Evolutionary conservation across 2,113 vertebrate genomes (phyloP).

Genomic region (Damaliscus lunatus): DNA sequence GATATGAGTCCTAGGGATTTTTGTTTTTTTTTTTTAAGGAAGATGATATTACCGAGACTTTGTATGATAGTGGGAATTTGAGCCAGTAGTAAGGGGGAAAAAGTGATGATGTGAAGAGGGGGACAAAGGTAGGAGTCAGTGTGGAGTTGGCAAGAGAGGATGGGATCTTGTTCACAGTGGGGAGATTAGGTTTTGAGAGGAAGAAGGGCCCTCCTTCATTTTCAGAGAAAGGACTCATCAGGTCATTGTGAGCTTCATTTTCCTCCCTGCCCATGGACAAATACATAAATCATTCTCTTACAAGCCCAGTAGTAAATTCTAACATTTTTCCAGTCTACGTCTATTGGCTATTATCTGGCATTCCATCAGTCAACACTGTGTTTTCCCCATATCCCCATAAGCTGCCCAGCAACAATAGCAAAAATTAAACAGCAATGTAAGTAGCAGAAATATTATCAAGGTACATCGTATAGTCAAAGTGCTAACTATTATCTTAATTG

Average conservation of each 20-base stretch:
- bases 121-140: not conserved
- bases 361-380: not conserved
- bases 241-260: not conserved
- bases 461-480: not conserved
- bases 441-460: not conserved
- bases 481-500: not conserved
- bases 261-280: not conserved
- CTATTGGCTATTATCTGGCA: not conserved
- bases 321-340: not conserved
- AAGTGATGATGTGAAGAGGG: not conserved
- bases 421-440: not conserved
- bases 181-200: not conserved
- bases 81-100: fast-evolving
- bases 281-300: not conserved
- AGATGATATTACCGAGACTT: not conserved
- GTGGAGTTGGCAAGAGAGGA: not conserved
- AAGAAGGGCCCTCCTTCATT: not conserved
- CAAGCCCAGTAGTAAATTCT: not conserved
- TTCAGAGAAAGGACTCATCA: not conserved
- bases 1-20: not conserved
- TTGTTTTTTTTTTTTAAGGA: not conserved
- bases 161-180: not conserved
- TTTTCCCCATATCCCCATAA: not conserved
- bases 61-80: not conserved
- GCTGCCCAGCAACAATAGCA: not conserved